These are phyloP conservation scores for Drosophila murphyi DNA, from an alignment of 1,140 invertebrate genomes.

Conservation along the genomic window DNA sequence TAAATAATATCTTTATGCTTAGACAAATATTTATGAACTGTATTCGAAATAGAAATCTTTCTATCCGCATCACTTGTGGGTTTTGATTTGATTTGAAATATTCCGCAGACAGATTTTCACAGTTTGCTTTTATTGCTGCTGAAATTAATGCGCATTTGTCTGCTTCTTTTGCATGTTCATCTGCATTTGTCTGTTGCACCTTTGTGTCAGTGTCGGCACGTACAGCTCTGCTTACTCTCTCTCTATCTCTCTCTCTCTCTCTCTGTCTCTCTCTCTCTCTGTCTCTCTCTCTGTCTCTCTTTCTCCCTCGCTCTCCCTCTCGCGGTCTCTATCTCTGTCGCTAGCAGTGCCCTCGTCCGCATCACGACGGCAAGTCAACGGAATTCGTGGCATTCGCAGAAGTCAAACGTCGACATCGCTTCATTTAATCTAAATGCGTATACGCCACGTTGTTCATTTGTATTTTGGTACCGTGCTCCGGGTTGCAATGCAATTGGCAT, in stretches of 20 bases:
- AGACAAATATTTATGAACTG: background rate
- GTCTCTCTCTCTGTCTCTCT: conserved; percentile 19
- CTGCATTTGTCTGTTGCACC: conserved; percentile 31
- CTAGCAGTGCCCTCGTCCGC: conserved; percentile 19
- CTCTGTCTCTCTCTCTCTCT: too few relatives aligned
- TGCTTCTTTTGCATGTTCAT: conserved; percentile 19
- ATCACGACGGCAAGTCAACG: conserved; percentile 49
- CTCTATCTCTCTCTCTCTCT: too few relatives aligned
- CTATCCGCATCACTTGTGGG: background rate
- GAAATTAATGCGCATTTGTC: conserved; percentile 43
- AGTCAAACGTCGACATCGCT: conserved; percentile 37
- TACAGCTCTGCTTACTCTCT: background rate
- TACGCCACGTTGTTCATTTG: conserved; percentile 57
- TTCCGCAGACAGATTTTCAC: conserved; percentile 1
- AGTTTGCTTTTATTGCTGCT: background rate
- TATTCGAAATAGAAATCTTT: background rate
- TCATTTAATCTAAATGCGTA: conserved; percentile 57
- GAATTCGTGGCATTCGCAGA: conserved; percentile 9
- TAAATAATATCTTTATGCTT: background rate
- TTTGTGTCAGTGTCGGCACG: conserved; percentile 17
- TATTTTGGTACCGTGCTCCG: conserved; percentile 13
- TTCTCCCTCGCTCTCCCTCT: conserved; percentile 7
- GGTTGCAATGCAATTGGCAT: conserved; percentile 57
- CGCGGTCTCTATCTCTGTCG: background rate
- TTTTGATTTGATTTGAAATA: conserved; percentile 15